Evolutionary conservation across 2,888 invertebrate species (phyloP), one percentile per base, ranked within the genome.

Genomic region (Vesta saturnalis): DNA sequence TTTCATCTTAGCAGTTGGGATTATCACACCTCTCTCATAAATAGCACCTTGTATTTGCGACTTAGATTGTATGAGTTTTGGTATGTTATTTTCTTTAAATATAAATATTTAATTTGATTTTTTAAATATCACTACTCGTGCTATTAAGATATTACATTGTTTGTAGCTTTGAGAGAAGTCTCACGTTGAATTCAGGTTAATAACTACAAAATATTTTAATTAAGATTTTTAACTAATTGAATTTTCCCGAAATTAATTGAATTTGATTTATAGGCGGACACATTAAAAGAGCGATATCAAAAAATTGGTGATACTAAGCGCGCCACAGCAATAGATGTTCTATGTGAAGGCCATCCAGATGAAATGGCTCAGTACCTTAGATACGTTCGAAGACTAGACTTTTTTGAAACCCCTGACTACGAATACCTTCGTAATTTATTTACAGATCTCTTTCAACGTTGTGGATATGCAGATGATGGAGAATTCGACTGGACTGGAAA

Each of bases 221-320:
- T n/a, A n/a, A n/a, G n/a, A n/a, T n/a, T n/a, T n/a, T n/a, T n/a
- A n/a, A n/a, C n/a, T n/a, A n/a, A n/a, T n/a, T n/a, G n/a, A n/a
- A n/a, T 14, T 18, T 14, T 4, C 15, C 1, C 14, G 39, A 6
- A 12, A 1, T 12, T 21, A 19, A 14, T 3, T 3, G 10, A n/a
- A 14, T 2, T 10, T 21, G 8, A 19, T 3, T 61, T 68, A 10
- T 47, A 71, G 71, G 71, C 71, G 2, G 71, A 71, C 55, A 99
- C 98, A 82, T 90, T 99, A 82, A 99, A 99, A 88, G 98, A 99
- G 87, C 89, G 99, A 84, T 99, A 99, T 89, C 99, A 99, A 89
- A 99, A 99, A 89, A 99, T 99, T 85, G 99, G 99, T 81, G 99
- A 99, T 86, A 99, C 99, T 77, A 99, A 99, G 87, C 90, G 99